phyloP scores from a whole-genome alignment of 37 sponge, comb jelly and placozoan species.

The Ephydatia muelleri region DNA sequence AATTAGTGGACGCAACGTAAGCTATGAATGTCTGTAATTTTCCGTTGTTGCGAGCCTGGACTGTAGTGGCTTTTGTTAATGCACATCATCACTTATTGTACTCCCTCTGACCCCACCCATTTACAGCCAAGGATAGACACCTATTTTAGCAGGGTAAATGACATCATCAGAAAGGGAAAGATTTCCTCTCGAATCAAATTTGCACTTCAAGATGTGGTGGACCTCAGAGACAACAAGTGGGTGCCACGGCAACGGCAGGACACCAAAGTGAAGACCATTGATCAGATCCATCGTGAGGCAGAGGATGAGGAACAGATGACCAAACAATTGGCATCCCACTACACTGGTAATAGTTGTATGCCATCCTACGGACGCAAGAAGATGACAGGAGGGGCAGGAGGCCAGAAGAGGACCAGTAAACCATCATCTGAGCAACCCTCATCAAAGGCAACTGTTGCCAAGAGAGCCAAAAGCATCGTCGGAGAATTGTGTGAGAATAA shows the following conservation, averaged over 20 bases:
- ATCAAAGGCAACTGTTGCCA: conserved; percentile 12
- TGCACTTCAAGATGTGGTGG: conserved; percentile 81
- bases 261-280: too few relatives aligned
- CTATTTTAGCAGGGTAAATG: conserved; percentile 65
- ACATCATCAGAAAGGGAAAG: conserved; percentile 68
- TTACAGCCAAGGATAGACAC: conserved; percentile 53
- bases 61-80: too few relatives aligned
- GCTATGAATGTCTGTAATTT: too few relatives aligned
- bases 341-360: not conserved
- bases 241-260: conserved; percentile 40
- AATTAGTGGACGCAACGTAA: too few relatives aligned
- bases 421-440: not conserved
- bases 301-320: conserved; percentile 26
- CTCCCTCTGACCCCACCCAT: not conserved
- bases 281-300: conserved; percentile 66
- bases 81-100: too few relatives aligned
- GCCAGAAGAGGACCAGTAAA: not conserved
- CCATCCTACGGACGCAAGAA: not conserved
- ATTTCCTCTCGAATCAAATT: conserved; percentile 60
- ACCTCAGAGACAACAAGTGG: conserved; percentile 53
- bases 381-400: not conserved
- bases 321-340: conserved; percentile 35
- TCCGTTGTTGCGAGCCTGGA: too few relatives aligned
- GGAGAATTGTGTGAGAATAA: conserved; percentile 53
- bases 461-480: conserved; percentile 46